Evolutionary conservation across 2,113 vertebrate genomes (phyloP).

Genomic region (Perca schrenkii): DNA sequence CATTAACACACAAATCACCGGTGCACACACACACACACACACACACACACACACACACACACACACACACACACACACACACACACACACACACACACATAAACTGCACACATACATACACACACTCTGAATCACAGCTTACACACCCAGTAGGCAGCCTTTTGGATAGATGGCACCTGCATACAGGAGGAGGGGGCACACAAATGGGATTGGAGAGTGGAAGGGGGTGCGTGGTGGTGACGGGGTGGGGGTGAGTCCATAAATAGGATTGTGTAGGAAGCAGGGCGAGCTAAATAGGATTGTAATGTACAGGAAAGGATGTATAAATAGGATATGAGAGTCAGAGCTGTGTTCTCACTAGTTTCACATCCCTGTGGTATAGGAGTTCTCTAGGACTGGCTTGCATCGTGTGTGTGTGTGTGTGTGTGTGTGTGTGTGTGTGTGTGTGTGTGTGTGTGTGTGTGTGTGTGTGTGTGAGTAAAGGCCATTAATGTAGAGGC

Average conservation of each 20-base stretch:
- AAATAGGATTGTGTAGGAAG: constrained; percentile 83
- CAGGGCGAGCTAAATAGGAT: constrained; percentile 82
- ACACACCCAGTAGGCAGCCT: constrained; percentile 71
- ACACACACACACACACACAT: constrained; percentile 42
- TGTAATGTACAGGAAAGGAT: constrained; percentile 82
- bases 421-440: constrained; percentile 40
- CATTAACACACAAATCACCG: constrained; percentile 73
- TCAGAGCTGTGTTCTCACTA: constrained; percentile 80
- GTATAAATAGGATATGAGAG: constrained; percentile 84
- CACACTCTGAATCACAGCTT: constrained; percentile 51
- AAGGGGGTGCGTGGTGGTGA: constrained; percentile 44
- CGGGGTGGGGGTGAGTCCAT: constrained; percentile 65
- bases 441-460: constrained; percentile 29
- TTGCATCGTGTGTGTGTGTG: constrained; percentile 27
- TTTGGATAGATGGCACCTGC: constrained; percentile 80
- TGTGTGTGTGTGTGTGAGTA: constrained; percentile 50
- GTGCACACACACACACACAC: constrained; percentile 46
- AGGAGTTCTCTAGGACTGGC: constrained; percentile 63
- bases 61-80: constrained; percentile 31
- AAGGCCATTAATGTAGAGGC: constrained; percentile 82
- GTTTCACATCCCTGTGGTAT: constrained; percentile 72
- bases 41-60: constrained; percentile 29
- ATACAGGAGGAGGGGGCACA: constrained; percentile 78
- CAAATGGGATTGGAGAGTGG: constrained; percentile 78
- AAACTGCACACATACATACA: constrained; percentile 25